Conservation (phyloP, 2,113 vertebrate species). For the Mormyrus lacerda region DNA sequence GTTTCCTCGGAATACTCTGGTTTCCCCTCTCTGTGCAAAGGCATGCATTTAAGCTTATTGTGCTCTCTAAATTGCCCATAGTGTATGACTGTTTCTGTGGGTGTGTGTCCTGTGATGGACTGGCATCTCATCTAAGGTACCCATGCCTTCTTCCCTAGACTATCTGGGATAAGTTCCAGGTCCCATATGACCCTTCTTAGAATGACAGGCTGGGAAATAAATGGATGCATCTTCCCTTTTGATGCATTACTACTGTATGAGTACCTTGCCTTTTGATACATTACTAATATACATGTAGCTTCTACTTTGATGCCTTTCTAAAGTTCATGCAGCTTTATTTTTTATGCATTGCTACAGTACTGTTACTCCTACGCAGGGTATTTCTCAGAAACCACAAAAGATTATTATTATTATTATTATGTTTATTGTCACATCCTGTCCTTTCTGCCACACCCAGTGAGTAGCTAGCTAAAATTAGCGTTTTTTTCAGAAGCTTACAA, state of each 20-base stretch:
- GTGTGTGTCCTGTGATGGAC: not conserved
- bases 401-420: not conserved
- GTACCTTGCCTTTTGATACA: not conserved
- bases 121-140: not conserved
- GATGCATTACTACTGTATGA: not conserved
- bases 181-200: not conserved
- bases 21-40: not conserved
- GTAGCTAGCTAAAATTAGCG: too few relatives aligned
- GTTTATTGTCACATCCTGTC: too few relatives aligned
- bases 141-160: not conserved
- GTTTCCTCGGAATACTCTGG: not conserved
- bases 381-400: not conserved
- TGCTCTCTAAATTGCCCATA: not conserved
- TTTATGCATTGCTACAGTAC: not conserved
- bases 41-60: not conserved
- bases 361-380: not conserved
- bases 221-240: not conserved
- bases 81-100: not conserved
- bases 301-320: not conserved
- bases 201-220: not conserved
- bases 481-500: too few relatives aligned
- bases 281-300: not conserved
- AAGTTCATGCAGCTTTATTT: not conserved
- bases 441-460: too few relatives aligned
- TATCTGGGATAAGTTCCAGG: not conserved